A percentile compares a stretch with the other conserved stretches of the same genome.
Conservation (phyloP, 2,888 invertebrate genomes). For the Xestia rhomboidea region DNA sequence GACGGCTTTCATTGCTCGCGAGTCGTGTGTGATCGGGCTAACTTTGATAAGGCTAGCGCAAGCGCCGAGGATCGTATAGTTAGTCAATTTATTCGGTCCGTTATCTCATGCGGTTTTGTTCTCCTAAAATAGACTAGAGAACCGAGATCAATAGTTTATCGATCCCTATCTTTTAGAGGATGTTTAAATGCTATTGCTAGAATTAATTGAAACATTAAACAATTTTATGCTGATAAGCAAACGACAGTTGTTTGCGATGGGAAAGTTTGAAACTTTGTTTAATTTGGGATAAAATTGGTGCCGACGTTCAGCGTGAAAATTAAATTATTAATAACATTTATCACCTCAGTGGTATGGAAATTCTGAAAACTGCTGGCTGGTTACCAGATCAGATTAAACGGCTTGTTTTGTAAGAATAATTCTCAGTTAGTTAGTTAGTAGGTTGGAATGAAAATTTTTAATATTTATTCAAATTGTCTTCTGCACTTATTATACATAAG, state of each 20-base stretch:
- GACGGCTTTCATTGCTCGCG: conserved; percentile 71
- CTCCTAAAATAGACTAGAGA: conserved; percentile 13
- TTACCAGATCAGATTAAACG: not conserved
- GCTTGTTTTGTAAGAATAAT: not conserved
- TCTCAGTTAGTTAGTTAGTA: not conserved
- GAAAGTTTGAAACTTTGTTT: conserved; percentile 31
- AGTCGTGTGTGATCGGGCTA: conserved; percentile 58
- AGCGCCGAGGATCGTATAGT: conserved; percentile 1
- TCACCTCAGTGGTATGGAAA: not conserved
- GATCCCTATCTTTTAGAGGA: conserved; percentile 11
- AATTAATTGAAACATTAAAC: conserved; percentile 43
- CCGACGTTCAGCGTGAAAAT: conserved; percentile 21
- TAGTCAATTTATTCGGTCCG: conserved; percentile 17
- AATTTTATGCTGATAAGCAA: conserved; percentile 32
- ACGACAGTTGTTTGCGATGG: conserved; percentile 46
- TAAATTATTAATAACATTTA: conserved; percentile 24
- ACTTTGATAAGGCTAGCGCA: conserved; percentile 34
- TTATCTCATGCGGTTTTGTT: conserved; percentile 40
- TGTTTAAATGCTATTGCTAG: conserved; percentile 12
- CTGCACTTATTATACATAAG: not conserved
- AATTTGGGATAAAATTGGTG: conserved; percentile 19
- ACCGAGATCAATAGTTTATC: conserved; percentile 36
- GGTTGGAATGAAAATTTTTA: not conserved
- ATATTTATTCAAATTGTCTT: not conserved
- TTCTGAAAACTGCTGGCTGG: not conserved